Evolutionary conservation across 2,888 invertebrate genomes (phyloP), one percentile per base, ranked within the genome.

Genomic region (Gibbula magus): DNA sequence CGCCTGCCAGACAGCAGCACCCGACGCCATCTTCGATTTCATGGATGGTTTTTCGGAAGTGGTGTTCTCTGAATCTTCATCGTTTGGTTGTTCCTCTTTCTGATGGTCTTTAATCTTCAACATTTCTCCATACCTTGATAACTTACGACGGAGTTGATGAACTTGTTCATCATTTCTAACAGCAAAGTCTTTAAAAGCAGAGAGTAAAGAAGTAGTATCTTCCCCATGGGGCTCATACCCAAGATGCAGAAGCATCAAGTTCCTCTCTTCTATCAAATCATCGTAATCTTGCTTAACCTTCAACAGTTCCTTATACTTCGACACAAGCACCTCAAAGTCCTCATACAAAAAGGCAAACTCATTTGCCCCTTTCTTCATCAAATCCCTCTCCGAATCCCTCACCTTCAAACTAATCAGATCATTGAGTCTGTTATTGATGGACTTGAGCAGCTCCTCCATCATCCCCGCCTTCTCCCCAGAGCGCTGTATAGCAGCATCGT

Each of bases 171-270:
- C 89, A 18, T 84, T 86, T 66, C 81, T 79, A 2, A 85, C 83
- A 13, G 85, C 84, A 78, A 87, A 89, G n/a, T 88, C 86, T 74
- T 84, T 83, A 77, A 86, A 90, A 13, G 88, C 88, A 2, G 82
- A 83, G n/a, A 86, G 73, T 56, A 90, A 76, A 78, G 79, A 86
- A 4, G 84, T 84, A 13, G 81, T 80, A 18, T 82, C 76, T 16
- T 82, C 77, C 1, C 80, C 81, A 0, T 81, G 75, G 8, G 83
- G 78, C n/a, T 81, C 78, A 75, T 84, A 85, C 1, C 90, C 90
- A 61, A 90, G 80, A 75, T 89, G 88, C 16, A 83, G 80, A 16
- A 90, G 73, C 52, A 89, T 86, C 79, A 86, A 88, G 29, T 88
- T 86, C n/a, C 86, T 78, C 78, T 90, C 90, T 25, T 87, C 86